Evolutionary conservation across 2,888 invertebrate genomes (phyloP).

Genomic region (Ischnura elegans): DNA sequence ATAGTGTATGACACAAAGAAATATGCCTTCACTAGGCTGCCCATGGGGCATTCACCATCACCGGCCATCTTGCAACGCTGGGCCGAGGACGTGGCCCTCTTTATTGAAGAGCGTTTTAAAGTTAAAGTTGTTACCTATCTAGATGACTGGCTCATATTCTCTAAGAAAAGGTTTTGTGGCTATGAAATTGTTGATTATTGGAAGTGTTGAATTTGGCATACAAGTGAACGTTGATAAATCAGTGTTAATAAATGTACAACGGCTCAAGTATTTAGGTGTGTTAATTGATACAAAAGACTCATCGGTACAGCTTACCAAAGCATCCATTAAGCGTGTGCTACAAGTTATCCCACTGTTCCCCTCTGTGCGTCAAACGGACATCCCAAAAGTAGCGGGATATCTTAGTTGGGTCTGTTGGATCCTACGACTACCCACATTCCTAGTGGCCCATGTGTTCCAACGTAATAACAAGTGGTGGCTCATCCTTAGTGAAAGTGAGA

Average conservation of each 20-base stretch:
- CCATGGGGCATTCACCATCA: background rate
- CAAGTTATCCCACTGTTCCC: background rate
- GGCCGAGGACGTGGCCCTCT: background rate
- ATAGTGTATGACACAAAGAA: background rate
- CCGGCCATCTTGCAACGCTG: background rate
- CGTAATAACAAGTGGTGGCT: background rate
- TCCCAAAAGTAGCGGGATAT: too few species aligned
- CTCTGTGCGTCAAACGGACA: background rate
- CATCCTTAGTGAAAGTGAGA: too few species aligned
- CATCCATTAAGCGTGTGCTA: background rate
- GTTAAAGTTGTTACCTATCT: background rate
- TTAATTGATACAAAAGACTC: background rate
- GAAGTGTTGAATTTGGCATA: background rate
- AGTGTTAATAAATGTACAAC: too few species aligned
- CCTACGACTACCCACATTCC: background rate
- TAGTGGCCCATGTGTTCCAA: background rate
- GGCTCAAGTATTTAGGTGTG: background rate
- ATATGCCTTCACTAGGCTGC: background rate
- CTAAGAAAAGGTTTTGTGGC: background rate
- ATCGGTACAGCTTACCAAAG: background rate
- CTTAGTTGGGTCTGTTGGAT: too few species aligned
- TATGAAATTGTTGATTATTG: background rate
- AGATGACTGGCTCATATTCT: background rate
- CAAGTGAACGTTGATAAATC: background rate
- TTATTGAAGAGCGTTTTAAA: background rate